Percentiles rank a stretch among this genome's conserved stretches.
Evolutionary conservation across 2,888 invertebrate genomes (phyloP).

Genomic region (Rhagonycha lutea): DNA sequence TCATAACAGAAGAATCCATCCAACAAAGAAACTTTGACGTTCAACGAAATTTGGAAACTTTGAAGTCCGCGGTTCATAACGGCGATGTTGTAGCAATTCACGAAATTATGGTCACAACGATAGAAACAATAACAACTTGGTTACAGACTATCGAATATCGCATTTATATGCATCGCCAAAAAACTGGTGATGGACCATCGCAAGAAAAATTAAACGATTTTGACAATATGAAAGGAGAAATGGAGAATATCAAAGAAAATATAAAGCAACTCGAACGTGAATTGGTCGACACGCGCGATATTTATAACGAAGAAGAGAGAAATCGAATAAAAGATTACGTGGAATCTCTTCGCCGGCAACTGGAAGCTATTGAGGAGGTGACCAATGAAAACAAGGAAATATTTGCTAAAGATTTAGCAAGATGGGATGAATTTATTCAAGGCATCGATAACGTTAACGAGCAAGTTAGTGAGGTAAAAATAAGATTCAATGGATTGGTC

Average conservation of each 20-base stretch:
- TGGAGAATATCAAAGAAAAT: slow-evolving; percentile 68
- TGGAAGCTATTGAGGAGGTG: slow-evolving; percentile 70
- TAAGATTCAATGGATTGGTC: slow-evolving; percentile 61
- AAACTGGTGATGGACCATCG: slow-evolving; percentile 62
- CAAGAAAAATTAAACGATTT: slow-evolving; percentile 64
- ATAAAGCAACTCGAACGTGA: slow-evolving; percentile 66
- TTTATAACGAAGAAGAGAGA: slow-evolving; percentile 55
- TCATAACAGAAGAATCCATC: slow-evolving; percentile 59
- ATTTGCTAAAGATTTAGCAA: slow-evolving; percentile 64
- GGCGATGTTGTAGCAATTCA: slow-evolving; percentile 66
- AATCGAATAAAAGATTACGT: slow-evolving; percentile 62
- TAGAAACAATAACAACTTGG: slow-evolving; percentile 83
- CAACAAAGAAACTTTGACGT: slow-evolving; percentile 64
- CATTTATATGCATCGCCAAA: slow-evolving; percentile 66
- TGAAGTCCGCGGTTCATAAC: slow-evolving; percentile 63
- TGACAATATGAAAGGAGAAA: slow-evolving; percentile 67
- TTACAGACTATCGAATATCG: slow-evolving; percentile 83
- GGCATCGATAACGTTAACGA: slow-evolving; percentile 64
- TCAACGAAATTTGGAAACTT: slow-evolving; percentile 61
- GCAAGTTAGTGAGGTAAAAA: slow-evolving; percentile 58
- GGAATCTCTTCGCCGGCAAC: slow-evolving; percentile 66
- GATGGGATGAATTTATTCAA: slow-evolving; percentile 73
- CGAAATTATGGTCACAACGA: slow-evolving; percentile 72
- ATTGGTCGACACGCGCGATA: slow-evolving; percentile 57
- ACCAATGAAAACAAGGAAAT: slow-evolving; percentile 63